Evolutionary conservation across 2,797 vertebrate species (phyloP).

Genomic region (Bryconaethiops microstoma): DNA sequence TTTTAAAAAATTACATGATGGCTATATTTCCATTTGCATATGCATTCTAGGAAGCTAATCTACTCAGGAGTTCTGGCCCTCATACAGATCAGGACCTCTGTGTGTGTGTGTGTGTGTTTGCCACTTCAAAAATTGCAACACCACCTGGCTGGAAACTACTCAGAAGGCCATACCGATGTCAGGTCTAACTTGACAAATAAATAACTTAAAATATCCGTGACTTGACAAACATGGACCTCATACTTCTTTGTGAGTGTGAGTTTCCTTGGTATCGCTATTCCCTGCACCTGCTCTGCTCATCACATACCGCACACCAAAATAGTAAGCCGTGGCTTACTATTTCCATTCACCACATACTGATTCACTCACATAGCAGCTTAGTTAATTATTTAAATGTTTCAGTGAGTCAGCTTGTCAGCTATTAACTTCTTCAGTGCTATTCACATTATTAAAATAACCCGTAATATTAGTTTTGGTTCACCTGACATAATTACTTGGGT

Average conservation of each 20-base stretch:
- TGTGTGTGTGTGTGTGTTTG: no score
- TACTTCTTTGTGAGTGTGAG: neutral
- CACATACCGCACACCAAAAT: slow-evolving; percentile 42
- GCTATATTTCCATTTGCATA: no score
- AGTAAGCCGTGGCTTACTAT: slow-evolving; percentile 23
- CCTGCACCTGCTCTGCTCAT: slow-evolving; percentile 35
- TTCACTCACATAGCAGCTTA: neutral
- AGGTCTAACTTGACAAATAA: neutral
- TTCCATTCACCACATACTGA: no score
- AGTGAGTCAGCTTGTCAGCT: no score
- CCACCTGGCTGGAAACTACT: no score
- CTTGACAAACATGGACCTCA: neutral
- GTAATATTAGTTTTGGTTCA: neutral
- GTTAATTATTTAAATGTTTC: no score
- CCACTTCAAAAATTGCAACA: neutral
- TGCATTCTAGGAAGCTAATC: no score
- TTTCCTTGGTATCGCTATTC: neutral
- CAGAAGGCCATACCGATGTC: neutral
- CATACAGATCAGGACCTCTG: no score
- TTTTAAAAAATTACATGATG: no score
- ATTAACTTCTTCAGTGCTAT: neutral
- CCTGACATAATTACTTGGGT: neutral
- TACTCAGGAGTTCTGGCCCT: no score
- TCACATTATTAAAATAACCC: neutral
- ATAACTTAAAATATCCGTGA: neutral